A percentile compares a stretch with the other conserved stretches of the same genome.
phyloP scores from a whole-genome alignment of 2,797 vertebrate genomes.

The Spheniscus humboldti region DNA sequence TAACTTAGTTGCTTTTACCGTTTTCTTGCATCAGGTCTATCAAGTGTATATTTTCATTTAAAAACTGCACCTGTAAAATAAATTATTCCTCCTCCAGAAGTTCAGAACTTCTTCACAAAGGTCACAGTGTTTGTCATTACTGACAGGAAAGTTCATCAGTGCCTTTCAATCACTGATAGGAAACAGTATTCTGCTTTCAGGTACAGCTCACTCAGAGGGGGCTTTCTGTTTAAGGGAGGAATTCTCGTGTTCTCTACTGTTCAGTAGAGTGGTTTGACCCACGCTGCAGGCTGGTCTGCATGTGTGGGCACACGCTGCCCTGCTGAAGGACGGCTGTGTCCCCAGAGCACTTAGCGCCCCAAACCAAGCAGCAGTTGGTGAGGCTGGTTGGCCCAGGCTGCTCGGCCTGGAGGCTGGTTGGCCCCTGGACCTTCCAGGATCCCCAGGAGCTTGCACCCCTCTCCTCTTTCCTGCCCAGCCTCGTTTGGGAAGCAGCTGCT shows the following conservation, averaged over 20 bases:
- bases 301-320: fast-evolving
- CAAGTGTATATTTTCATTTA: background rate
- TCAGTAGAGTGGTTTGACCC: background rate
- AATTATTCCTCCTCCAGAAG: background rate
- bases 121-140: background rate
- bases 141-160: background rate
- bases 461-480: background rate
- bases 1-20: background rate
- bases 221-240: background rate
- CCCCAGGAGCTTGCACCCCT: fast-evolving
- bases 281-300: background rate
- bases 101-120: background rate
- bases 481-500: background rate
- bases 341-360: too few species aligned
- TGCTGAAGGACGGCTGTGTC: background rate
- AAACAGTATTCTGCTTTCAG: background rate
- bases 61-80: background rate
- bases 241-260: background rate
- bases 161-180: background rate
- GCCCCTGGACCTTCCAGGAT: background rate
- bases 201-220: background rate
- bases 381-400: background rate
- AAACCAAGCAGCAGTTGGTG: background rate
- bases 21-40: background rate
- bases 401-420: background rate